Percentiles rank a stretch among this genome's conserved stretches.
Conservation (phyloP, 2,888 invertebrate species). For the Drymonia ruficornis region DNA sequence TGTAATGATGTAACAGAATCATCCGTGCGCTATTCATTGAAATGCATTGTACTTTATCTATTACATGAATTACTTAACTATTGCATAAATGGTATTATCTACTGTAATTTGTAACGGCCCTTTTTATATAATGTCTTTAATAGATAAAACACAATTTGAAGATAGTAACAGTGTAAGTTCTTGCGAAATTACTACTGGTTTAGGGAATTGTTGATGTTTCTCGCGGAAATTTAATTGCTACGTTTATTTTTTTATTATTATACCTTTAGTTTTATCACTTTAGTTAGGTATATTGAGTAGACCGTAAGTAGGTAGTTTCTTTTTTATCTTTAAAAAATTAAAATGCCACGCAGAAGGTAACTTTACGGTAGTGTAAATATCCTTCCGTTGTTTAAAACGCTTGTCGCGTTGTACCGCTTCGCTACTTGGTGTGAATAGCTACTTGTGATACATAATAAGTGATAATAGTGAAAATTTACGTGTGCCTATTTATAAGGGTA, state of each 20-base stretch:
- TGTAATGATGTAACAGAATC: slow-evolving; percentile 28
- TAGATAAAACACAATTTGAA: not conserved
- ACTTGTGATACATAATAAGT: slow-evolving; percentile 2
- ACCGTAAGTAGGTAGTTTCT: no score
- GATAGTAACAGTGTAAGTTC: not conserved
- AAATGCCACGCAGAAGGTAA: not conserved
- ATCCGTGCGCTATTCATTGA: not conserved
- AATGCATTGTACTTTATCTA: not conserved
- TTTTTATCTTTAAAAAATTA: not conserved
- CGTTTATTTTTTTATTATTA: no score
- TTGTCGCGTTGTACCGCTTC: not conserved
- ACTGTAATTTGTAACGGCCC: not conserved
- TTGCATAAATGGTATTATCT: not conserved
- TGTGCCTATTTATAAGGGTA: not conserved
- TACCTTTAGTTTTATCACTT: no score
- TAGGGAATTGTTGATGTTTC: no score
- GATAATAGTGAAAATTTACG: not conserved
- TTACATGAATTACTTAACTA: not conserved
- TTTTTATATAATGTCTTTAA: not conserved
- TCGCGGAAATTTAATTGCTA: no score
- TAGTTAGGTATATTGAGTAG: no score
- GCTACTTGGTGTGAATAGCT: not conserved
- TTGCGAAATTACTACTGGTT: not conserved
- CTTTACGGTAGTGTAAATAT: slow-evolving; percentile 4
- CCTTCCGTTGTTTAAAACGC: slow-evolving; percentile 7